These are phyloP conservation scores for Nephila pilipes DNA, from an alignment of 1,140 invertebrate species.

Conservation along the genomic window DNA sequence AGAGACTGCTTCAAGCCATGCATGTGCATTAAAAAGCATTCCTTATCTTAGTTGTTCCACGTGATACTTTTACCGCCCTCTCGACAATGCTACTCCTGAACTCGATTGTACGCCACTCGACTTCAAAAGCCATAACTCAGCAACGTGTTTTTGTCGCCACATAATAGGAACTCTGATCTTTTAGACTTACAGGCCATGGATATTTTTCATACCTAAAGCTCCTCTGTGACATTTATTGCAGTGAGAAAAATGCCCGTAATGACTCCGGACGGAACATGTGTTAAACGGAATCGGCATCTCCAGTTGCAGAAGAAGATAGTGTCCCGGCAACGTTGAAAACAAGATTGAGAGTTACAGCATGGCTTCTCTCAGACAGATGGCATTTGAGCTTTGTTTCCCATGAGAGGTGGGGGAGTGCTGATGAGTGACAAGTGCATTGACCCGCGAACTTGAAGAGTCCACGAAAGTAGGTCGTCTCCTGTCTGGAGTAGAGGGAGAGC, in stretches of 20 bases:
- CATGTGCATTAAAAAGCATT: too few relatives aligned
- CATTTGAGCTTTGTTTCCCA: constrained; percentile 54
- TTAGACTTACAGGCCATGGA: background rate
- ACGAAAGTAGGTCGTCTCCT: constrained; percentile 38
- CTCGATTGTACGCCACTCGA: background rate
- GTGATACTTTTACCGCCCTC: too few relatives aligned
- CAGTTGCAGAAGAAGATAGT: constrained; percentile 20
- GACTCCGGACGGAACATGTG: constrained; percentile 19
- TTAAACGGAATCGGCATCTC: constrained; percentile 15
- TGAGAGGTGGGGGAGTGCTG: constrained; percentile 47
- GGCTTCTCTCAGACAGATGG: constrained; percentile 36
- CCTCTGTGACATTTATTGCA: constrained; percentile 24
- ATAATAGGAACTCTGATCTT: background rate
- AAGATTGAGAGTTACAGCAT: constrained; percentile 24
- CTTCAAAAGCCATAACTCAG: background rate
- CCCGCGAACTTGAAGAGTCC: constrained; percentile 24
- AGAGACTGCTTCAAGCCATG: too few relatives aligned
- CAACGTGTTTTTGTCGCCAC: background rate
- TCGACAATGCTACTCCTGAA: background rate
- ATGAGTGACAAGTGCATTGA: constrained; percentile 59
- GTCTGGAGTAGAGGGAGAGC: background rate
- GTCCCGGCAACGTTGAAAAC: constrained; percentile 24
- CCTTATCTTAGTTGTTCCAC: too few relatives aligned
- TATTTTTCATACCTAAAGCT: background rate
- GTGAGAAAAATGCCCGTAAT: constrained; percentile 31